These are phyloP conservation scores for Centropristis striata DNA, from an alignment of 2,113 vertebrate species.

Conservation along the genomic window DNA sequence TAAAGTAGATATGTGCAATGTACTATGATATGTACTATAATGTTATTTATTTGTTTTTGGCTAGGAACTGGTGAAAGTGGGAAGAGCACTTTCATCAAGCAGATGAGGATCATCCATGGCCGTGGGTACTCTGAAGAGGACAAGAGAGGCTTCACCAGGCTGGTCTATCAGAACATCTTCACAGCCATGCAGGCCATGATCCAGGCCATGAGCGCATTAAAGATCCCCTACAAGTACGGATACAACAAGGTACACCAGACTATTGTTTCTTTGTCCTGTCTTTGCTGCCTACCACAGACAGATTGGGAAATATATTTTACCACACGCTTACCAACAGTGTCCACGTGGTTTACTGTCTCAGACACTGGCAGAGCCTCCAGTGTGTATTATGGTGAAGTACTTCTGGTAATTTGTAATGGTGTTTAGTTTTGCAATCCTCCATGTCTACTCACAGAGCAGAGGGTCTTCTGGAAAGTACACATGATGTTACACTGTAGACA, in stretches of 20 bases:
- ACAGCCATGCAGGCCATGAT: conserved; percentile 98
- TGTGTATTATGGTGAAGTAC: conserved; percentile 31
- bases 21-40: background rate
- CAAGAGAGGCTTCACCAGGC: conserved; percentile 92
- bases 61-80: conserved; percentile 86
- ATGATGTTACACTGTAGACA: conserved; percentile 34
- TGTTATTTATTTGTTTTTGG: background rate
- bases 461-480: conserved; percentile 21
- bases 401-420: conserved; percentile 65
- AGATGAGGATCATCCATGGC: conserved; percentile 90
- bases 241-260: conserved; percentile 89
- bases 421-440: conserved; percentile 71
- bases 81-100: conserved; percentile 87
- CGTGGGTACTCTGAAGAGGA: conserved; percentile 97
- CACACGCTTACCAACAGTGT: conserved; percentile 8
- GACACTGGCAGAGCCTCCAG: conserved; percentile 8
- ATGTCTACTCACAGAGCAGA: conserved; percentile 30
- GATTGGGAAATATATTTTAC: conserved; percentile 46
- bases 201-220: conserved; percentile 93
- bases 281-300: conserved; percentile 9
- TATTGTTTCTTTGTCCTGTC: background rate
- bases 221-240: conserved; percentile 94
- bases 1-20: no score
- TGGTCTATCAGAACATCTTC: conserved; percentile 98
- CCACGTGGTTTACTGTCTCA: conserved; percentile 16